These are phyloP conservation scores for Adelges cooleyi DNA, from an alignment of 1,140 invertebrate genomes.

Conservation along the genomic window DNA sequence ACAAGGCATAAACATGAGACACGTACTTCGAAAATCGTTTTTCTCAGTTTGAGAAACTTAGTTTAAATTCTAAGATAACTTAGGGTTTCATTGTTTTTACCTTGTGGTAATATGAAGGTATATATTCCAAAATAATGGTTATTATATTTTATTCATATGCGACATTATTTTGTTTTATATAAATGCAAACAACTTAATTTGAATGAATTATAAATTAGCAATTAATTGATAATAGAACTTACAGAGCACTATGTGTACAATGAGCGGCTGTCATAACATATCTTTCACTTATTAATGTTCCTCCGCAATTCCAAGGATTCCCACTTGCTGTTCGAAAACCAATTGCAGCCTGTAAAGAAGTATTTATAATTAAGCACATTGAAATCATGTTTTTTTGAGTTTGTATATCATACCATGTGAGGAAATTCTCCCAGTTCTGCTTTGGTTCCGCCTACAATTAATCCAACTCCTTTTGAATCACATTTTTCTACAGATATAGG, in stretches of 20 bases:
- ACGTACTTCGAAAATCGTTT: too few species aligned
- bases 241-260: conserved; percentile 36
- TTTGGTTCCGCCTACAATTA: conserved; percentile 44
- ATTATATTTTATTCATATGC: too few species aligned
- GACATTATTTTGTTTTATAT: too few species aligned
- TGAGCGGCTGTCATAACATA: conserved; percentile 44
- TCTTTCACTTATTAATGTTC: conserved; percentile 41
- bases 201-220: too few species aligned
- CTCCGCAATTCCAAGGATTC: conserved; percentile 38
- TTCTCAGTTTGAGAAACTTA: too few species aligned
- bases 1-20: too few species aligned
- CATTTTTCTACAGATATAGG: conserved; percentile 37
- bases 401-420: conserved; percentile 42
- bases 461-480: conserved; percentile 38
- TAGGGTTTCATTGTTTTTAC: too few species aligned
- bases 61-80: too few species aligned
- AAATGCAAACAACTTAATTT: too few species aligned
- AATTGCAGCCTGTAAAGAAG: conserved; percentile 33
- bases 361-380: neutral
- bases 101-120: too few species aligned
- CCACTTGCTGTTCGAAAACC: conserved; percentile 31
- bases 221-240: conserved; percentile 27
- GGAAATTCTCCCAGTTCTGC: conserved; percentile 44
- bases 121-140: too few species aligned
- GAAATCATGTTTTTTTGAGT: neutral